Evolutionary conservation across 37 sponge, comb jelly and placozoan genomes (phyloP).

Genomic region (Bolinopsis microptera): DNA sequence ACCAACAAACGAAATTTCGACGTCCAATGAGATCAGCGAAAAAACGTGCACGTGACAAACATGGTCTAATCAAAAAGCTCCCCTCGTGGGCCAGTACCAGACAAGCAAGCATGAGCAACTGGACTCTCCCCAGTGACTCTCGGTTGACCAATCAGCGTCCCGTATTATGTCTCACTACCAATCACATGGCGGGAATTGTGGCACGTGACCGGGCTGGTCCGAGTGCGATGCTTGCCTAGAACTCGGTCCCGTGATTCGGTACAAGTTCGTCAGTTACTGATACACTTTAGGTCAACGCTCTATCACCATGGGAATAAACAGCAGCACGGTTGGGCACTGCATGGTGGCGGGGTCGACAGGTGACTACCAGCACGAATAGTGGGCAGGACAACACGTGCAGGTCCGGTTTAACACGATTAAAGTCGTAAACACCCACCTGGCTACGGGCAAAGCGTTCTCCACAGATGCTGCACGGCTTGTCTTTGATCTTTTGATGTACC

Average conservation of each 20-base stretch:
- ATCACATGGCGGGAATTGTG: background rate
- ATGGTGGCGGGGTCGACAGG: background rate
- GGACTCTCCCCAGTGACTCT: background rate
- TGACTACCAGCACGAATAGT: background rate
- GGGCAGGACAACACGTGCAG: background rate
- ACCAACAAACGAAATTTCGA: background rate
- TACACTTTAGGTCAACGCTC: background rate
- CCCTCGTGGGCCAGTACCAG: conserved; percentile 28
- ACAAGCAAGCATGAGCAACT: conserved; percentile 14
- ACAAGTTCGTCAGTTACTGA: background rate
- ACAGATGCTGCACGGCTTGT: conserved; percentile 45
- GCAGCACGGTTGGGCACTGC: background rate
- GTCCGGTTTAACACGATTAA: background rate
- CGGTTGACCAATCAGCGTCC: background rate
- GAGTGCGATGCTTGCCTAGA: background rate
- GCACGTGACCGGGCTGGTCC: background rate
- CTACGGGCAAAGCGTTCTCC: conserved; percentile 46
- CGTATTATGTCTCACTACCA: background rate
- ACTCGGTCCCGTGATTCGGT: background rate
- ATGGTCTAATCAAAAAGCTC: background rate
- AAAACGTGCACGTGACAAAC: background rate
- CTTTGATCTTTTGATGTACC: conserved; percentile 65
- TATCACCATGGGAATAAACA: background rate
- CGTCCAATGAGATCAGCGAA: conserved; percentile 21
- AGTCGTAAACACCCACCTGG: conserved; percentile 32